Evolutionary conservation across 2,797 vertebrate genomes (phyloP), one percentile per base, ranked within the genome.

Genomic region (Sebastes kiyomatsui): DNA sequence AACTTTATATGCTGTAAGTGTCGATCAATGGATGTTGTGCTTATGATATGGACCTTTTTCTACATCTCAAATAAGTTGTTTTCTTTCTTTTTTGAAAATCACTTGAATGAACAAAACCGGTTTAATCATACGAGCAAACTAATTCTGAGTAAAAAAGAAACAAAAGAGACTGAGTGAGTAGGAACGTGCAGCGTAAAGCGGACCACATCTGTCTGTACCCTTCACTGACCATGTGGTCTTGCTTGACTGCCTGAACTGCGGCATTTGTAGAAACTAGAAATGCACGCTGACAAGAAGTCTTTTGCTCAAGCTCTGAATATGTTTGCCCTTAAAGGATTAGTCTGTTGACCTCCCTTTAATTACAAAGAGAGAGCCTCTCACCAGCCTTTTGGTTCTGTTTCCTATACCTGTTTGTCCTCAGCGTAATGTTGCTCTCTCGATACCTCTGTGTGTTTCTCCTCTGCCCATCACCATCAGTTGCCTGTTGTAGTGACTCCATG

Each of bases 401-500:
- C 85, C 66, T 80, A 80, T 89, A 80, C 81, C 79, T 79, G 87
- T 87, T 87, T 88, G 89, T 94, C 90, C 79, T 88, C 87, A 77
- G 90, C 90, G 91, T 94, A 87, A 93, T 79, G 94, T 95, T 87
- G 93, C 94, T 93, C 94, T 95, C 91, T 92, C 82, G 85, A 94
- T 94, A 94, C 91, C 92, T 93, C 92, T 81, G 90, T 93, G 91
- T 90, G 90, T 92, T 93, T 90, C 90, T 91, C 91, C 88, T 94
- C 90, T 94, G 93, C 66, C 91, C 93, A 93, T 95, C 92, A 96
- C 95, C 95, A 94, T 94, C 92, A 94, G 92, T 96, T 96, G 94
- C 95, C 93, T 96, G 93, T 94, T 95, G 92, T 95, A 94, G 94
- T 94, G 91, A 95, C 88, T 95, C 95, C 88, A 93, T 94, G 95